Evolutionary conservation across 2,113 vertebrate species (phyloP), one percentile per base, ranked within the genome.

Genomic region (Muntiacus reevesi): DNA sequence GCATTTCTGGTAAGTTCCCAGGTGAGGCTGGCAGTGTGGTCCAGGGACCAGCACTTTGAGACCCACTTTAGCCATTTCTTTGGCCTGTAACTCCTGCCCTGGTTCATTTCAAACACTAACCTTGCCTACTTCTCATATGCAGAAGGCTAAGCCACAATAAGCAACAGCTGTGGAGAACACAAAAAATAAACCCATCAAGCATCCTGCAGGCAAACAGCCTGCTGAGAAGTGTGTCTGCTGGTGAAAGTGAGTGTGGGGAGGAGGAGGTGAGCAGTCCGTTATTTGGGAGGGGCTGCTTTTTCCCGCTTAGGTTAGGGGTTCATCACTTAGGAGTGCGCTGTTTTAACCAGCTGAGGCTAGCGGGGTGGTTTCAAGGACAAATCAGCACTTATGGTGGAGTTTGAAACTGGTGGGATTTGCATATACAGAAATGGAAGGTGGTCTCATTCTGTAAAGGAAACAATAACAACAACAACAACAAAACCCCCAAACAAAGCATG

Each of bases 151-250:
- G 79, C 15, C 40, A 59, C 2, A 25, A 2, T 17, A 19, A n/a
- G 23, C 17, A n/a, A 43, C 23, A 47, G 25, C 45, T 84, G 36
- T n/a, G 67, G 78, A 54, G n/a, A 79, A 36, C 30, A 54, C 6
- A 59, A 40, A 95, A 62, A 78, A 21, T 30, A 52, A 83, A 45
- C 33, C 52, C 50, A 3, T 19, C 3, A 36, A 76, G 13, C 1
- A 3, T 21, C 25, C 7, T 50, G 6, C 1, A 30, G 55, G 54
- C 55, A 62, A 62, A 76, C 17, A 54, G 47, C 2, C 28, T 12
- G 28, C 25, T 4, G 40, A 4, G 2, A 7, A 28, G n/a, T 0
- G 0, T 28, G 2, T n/a, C 40, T 59, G 10, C 21, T 45, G 40
- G 60, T 25, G 33, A 60, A 2, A 7, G 4, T 54, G 15, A 5